Conservation (phyloP, 2,888 invertebrate species). For the Steinernema scapterisci region DNA sequence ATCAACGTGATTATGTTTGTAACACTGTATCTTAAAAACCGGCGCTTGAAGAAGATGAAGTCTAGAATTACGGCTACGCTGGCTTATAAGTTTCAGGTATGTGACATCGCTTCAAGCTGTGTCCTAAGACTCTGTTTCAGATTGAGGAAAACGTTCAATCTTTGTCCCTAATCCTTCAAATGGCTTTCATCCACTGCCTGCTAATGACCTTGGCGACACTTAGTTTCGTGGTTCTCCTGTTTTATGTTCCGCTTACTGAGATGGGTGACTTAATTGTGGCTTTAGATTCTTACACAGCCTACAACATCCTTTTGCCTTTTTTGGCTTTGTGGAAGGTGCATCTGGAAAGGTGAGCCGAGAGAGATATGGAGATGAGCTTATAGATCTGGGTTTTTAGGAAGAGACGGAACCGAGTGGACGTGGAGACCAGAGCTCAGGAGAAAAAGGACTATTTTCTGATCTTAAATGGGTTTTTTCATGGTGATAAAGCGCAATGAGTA, state of each 20-base stretch:
- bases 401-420: background rate
- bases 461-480: too few relatives aligned
- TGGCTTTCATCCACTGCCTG: background rate
- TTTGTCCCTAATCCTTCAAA: background rate
- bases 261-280: background rate
- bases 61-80: background rate
- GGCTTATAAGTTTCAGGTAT: constrained; percentile 15
- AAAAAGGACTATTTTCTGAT: background rate
- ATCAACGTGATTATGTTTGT: background rate
- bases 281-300: background rate
- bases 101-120: background rate
- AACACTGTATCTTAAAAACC: background rate
- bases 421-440: background rate
- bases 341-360: background rate
- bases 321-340: background rate
- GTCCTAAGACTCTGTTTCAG: background rate
- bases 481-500: too few relatives aligned
- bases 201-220: background rate
- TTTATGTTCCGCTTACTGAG: too few relatives aligned
- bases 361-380: background rate
- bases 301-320: background rate
- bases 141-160: constrained; percentile 11
- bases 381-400: background rate
- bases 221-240: background rate
- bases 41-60: background rate